Conservation (phyloP, 2,113 vertebrate species). For the Phalacrocorax carbo region DNA sequence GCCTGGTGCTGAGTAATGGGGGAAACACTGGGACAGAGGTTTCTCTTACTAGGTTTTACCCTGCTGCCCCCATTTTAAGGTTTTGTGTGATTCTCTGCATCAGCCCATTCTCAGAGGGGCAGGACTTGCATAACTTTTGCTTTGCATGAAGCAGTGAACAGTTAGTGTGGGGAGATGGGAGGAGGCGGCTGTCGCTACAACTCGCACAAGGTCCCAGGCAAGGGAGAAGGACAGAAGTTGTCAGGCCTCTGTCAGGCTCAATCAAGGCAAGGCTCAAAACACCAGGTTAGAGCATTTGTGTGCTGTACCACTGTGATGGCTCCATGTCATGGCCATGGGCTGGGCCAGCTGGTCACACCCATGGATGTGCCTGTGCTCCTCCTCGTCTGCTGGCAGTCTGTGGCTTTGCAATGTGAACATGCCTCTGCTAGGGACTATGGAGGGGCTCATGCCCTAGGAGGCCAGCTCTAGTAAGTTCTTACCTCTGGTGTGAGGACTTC, state of each 20-base stretch:
- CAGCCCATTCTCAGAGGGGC: rapidly evolving
- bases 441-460: background rate
- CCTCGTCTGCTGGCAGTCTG: background rate
- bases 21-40: background rate
- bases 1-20: background rate
- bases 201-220: too few species aligned
- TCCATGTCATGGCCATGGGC: rapidly evolving
- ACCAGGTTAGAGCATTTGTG: background rate
- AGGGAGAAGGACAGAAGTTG: background rate
- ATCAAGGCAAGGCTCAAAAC: rapidly evolving
- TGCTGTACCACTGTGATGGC: background rate
- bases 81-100: background rate
- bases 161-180: too few species aligned
- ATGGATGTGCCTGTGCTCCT: background rate
- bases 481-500: background rate
- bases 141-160: background rate
- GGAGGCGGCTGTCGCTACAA: background rate
- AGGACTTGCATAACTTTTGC: background rate
- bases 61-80: background rate
- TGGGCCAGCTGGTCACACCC: background rate
- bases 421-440: rapidly evolving
- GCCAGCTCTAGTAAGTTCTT: background rate
- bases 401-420: background rate
- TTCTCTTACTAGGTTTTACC: background rate
- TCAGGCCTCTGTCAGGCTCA: background rate